Conservation (phyloP, 2,113 vertebrate species). For the Anarrhichthys ocellatus region DNA sequence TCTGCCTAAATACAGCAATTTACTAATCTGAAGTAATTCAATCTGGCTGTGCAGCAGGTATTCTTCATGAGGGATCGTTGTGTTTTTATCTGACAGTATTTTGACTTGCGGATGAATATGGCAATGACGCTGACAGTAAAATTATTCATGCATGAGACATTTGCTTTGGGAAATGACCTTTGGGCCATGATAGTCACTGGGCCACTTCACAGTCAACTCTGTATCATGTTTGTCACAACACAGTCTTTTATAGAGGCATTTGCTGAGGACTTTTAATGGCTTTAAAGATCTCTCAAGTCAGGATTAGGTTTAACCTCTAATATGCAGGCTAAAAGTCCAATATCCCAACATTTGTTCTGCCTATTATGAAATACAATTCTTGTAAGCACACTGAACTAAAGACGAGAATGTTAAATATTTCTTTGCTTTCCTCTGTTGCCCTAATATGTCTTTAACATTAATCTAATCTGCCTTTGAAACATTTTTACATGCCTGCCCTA, state of each 20-base stretch:
- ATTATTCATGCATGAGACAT: conserved; percentile 22
- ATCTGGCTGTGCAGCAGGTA: conserved; percentile 13
- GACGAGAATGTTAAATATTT: background rate
- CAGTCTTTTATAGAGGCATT: background rate
- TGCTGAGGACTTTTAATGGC: background rate
- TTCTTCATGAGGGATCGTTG: conserved; percentile 3
- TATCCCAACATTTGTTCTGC: background rate
- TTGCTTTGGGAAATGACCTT: conserved; percentile 27
- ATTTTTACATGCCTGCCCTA: conserved; percentile 2
- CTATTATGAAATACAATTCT: background rate
- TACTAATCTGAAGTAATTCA: conserved; percentile 36
- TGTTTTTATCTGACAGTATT: conserved; percentile 13
- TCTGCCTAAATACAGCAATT: conserved; percentile 36
- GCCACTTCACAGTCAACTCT: background rate
- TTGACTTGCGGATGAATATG: conserved; percentile 21
- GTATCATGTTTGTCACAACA: background rate
- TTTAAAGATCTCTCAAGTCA: background rate
- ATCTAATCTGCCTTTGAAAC: conserved; percentile 39
- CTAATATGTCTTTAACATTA: conserved; percentile 1
- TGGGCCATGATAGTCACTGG: background rate
- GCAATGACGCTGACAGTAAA: background rate
- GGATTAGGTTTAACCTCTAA: background rate
- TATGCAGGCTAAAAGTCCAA: background rate
- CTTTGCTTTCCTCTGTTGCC: background rate
- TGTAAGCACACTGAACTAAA: background rate